Evolutionary conservation across 2,888 invertebrate genomes (phyloP).

Genomic region (Elysia crispata): DNA sequence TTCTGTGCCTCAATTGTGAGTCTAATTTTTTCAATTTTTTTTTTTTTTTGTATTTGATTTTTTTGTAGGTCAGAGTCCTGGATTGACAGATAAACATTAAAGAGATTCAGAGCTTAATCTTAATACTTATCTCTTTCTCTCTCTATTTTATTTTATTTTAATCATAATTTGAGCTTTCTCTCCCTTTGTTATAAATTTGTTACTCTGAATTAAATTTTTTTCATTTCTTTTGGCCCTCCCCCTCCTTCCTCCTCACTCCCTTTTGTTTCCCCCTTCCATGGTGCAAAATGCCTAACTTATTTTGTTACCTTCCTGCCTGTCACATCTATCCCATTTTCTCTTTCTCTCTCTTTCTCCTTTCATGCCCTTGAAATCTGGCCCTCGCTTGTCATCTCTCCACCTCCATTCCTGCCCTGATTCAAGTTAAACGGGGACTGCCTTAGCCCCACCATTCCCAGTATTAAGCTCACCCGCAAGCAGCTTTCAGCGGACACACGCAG

Average conservation of each 20-base stretch:
- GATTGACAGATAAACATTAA: too few relatives aligned
- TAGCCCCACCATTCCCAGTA: slow-evolving; percentile 79
- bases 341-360: background rate
- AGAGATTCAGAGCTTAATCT: too few relatives aligned
- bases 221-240: background rate
- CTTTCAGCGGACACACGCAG: slow-evolving; percentile 76
- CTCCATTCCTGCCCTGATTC: background rate
- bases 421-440: slow-evolving; percentile 89
- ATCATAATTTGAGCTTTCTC: too few relatives aligned
- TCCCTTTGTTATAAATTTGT: too few relatives aligned
- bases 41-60: too few relatives aligned
- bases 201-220: background rate
- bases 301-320: background rate
- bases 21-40: too few relatives aligned
- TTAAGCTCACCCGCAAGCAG: slow-evolving; percentile 60
- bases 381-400: background rate
- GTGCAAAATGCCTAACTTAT: background rate
- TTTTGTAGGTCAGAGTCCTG: too few relatives aligned
- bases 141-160: too few relatives aligned
- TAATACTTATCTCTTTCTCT: too few relatives aligned
- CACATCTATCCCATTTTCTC: background rate
- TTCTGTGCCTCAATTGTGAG: too few relatives aligned
- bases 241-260: background rate
- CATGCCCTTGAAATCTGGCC: background rate
- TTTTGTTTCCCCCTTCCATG: background rate